A percentile compares a stretch with the other conserved stretches of the same genome.
These are phyloP conservation scores for Ceyx cyanopectus DNA, from an alignment of 2,113 vertebrate genomes.

Conservation along the genomic window DNA sequence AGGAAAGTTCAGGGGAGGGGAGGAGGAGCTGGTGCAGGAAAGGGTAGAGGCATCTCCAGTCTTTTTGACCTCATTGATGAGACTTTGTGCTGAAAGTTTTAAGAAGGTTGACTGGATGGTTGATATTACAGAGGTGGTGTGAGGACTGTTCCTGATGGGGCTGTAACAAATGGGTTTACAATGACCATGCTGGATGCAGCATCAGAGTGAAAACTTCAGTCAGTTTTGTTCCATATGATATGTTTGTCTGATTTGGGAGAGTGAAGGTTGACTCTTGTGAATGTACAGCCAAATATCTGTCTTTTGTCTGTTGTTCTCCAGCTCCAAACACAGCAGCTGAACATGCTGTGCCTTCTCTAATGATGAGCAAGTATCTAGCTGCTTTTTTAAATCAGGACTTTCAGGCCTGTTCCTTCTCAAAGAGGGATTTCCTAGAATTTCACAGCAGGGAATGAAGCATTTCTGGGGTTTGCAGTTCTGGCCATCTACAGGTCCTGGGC, in stretches of 20 bases:
- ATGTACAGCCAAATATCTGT: background rate
- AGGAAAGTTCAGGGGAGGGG: background rate
- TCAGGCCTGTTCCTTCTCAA: background rate
- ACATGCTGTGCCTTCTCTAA: background rate
- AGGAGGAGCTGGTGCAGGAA: background rate
- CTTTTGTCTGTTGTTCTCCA: background rate
- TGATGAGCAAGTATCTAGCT: background rate
- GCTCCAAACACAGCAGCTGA: background rate
- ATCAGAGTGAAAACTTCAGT: background rate
- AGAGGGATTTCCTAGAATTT: background rate
- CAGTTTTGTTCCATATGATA: background rate
- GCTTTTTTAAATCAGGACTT: background rate
- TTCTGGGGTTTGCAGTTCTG: conserved; percentile 5
- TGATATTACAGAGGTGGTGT: background rate
- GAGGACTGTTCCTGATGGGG: background rate
- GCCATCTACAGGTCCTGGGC: background rate
- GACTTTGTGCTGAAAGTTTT: background rate
- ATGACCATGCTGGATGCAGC: background rate
- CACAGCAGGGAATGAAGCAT: background rate
- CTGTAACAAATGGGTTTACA: background rate
- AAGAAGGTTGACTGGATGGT: background rate
- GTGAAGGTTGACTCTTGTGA: background rate
- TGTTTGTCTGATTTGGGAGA: background rate
- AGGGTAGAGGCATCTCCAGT: background rate
- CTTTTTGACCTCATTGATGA: background rate